A percentile compares a stretch with the other conserved stretches of the same genome.
These are phyloP conservation scores for Apogon hyalosoma DNA, from an alignment of 2,797 vertebrate genomes.

Conservation along the genomic window DNA sequence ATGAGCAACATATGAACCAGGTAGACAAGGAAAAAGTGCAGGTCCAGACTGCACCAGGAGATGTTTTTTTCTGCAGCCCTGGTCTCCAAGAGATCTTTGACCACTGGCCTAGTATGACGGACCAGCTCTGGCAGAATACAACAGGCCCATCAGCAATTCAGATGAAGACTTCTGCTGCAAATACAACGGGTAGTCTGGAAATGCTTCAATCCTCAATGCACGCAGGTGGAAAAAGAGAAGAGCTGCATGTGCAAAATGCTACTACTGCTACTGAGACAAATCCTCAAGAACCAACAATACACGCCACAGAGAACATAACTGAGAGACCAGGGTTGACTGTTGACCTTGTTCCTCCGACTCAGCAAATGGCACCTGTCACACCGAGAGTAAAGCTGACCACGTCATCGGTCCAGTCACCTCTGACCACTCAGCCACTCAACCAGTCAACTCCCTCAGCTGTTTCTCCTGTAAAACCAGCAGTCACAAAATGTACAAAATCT, in stretches of 20 bases:
- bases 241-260: conserved; percentile 5
- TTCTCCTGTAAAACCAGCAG: conserved; percentile 16
- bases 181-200: conserved; percentile 11
- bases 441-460: conserved; percentile 50
- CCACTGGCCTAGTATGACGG: conserved; percentile 87
- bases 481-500: conserved; percentile 24
- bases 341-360: conserved; percentile 87
- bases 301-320: conserved; percentile 1
- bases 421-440: conserved; percentile 44
- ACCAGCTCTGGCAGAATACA: conserved; percentile 59
- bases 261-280: conserved; percentile 1
- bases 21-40: not conserved
- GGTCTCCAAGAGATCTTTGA: conserved; percentile 92
- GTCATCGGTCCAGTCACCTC: conserved; percentile 72
- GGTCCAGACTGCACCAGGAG: conserved; percentile 54
- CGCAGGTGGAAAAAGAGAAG: not conserved
- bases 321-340: conserved; percentile 72
- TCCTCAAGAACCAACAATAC: not conserved
- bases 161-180: conserved; percentile 18
- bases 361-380: conserved; percentile 77
- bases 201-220: conserved; percentile 10
- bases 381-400: conserved; percentile 79
- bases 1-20: conserved; percentile 8
- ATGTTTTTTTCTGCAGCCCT: conserved; percentile 86
- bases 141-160: conserved; percentile 3